Base-by-base conservation (phyloP, 2,797 vertebrate genomes). In the Gymnopithys bicolor region DNA sequence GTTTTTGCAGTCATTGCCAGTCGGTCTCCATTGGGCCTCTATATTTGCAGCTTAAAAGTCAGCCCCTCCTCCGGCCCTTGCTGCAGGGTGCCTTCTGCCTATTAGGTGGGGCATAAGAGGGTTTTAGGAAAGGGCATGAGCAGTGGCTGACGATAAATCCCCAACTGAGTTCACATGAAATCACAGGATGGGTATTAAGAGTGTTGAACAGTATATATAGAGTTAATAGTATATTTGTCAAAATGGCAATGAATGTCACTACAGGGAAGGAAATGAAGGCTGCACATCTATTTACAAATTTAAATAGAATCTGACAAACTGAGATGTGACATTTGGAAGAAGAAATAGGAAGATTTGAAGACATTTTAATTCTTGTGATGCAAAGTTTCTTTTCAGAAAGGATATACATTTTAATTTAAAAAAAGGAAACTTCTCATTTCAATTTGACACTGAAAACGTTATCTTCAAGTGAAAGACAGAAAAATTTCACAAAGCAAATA, bases 201-300 rank as follows among this genome's bases (percentile, higher is more conserved):
- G 23, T 46, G 19, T 23, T 64, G 49, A 37, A 64, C 32, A 56
- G 43, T 35, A 8, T 45, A 32, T 23, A 8, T 52, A 25, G 51
- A 13, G 56, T 59, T 55, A 77, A 64, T 23, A 46, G 10, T 37
- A 7, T 33, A 56, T 46, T 69, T 64, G 30, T 22, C 27, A 56
- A 80, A 64, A 73, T 30, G 51, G 2, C 13, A 63, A 32, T 13
- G 18, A 77, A 52, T 0, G 0, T 30, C 19, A 8, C 46, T 32
- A 15, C 2, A 48, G 30, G 13, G 22, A 37, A 60, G 24, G 19
- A 81, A 74, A 75, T 8, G 4, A 49, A 35, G 37, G 13, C 4
- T 18, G 3, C 28, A 30, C 25, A 18, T n/a, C 25, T 23, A 1
- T 39, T 69, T 25, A 22, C 2, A 78, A 71, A 28, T 39, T 83